Evolutionary conservation across 2,797 vertebrate genomes (phyloP).

Genomic region (Coranthus polyacanthus): DNA sequence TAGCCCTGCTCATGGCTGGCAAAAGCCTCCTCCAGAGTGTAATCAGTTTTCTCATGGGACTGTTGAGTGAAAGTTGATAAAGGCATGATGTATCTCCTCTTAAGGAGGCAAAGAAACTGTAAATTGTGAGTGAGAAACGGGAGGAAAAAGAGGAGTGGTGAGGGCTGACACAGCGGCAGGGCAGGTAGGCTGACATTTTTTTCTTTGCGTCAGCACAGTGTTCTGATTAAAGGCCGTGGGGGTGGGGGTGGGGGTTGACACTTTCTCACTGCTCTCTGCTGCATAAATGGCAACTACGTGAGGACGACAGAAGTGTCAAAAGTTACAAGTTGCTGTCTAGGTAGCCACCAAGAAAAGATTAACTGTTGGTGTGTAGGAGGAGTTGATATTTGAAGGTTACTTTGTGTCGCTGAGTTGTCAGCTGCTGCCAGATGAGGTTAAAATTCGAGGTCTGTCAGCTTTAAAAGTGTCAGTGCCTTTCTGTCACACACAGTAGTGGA

Average conservation of each 20-base stretch:
- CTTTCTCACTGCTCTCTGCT: slow-evolving; percentile 17
- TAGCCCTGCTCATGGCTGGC: slow-evolving; percentile 35
- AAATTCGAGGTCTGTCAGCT: slow-evolving; percentile 18
- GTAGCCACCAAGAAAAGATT: slow-evolving; percentile 8
- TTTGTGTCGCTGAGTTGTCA: slow-evolving; percentile 22
- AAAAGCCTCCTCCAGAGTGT: slow-evolving; percentile 32
- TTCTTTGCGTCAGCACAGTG: slow-evolving; percentile 55
- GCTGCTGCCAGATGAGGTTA: slow-evolving; percentile 26
- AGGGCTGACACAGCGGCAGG: slow-evolving; percentile 37
- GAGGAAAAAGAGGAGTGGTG: slow-evolving; percentile 16
- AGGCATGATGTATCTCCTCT: slow-evolving; percentile 33
- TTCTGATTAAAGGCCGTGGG: slow-evolving; percentile 56
- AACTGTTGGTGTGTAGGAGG: slow-evolving; percentile 20
- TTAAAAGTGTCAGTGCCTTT: slow-evolving; percentile 22
- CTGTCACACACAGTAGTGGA: neutral
- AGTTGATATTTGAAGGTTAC: slow-evolving; percentile 46
- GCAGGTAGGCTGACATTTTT: slow-evolving; percentile 49
- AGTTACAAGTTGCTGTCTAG: slow-evolving; percentile 4
- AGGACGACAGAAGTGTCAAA: slow-evolving; percentile 7
- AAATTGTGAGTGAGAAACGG: slow-evolving; percentile 48
- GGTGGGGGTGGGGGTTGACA: neutral
- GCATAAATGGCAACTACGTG: slow-evolving; percentile 27
- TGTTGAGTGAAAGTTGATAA: slow-evolving; percentile 42
- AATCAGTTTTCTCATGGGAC: slow-evolving; percentile 48
- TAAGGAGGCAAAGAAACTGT: slow-evolving; percentile 41